Evolutionary conservation across 2,797 vertebrate genomes (phyloP), one percentile per base, ranked within the genome.

Genomic region (Oophaga sylvatica): DNA sequence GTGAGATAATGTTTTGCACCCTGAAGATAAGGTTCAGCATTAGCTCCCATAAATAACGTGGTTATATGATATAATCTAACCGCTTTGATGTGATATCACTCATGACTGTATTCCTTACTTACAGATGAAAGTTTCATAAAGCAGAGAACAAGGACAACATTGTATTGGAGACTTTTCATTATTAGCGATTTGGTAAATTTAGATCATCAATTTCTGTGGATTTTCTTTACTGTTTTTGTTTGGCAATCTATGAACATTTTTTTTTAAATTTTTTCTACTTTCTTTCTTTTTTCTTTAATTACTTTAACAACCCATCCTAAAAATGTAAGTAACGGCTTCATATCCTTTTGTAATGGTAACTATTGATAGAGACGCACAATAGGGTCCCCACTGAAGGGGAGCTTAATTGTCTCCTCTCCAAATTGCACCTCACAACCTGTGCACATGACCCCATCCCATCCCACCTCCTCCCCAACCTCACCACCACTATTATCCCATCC

Each of bases 321-420:
- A 22, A 63, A 81, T 26, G 45, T 53, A 16, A 22, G 78, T 35
- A 63, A 80, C 2, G 9, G 22, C 59, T 41, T 45, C 31, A 63
- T n/a, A 62, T 53, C 26, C 12, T 65, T 17, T 45, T 45, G 29
- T 62, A 53, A 63, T 5, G 4, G 83, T 84, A 84, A 48, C 71
- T 20, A 11, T 65, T 81, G 83, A 84, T 77, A 29, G 59, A 84
- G 48, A 26, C 26, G 16, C 31, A 76, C 90, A 26, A 26, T 26
- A 26, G 26, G 26, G 26, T 26, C 26, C 26, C 26, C 26, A 26
- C 26, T 26, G 26, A 26, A 26, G 26, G 26, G 26, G 26, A 26
- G 26, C 26, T 26, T 26, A 26, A 26, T 26, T 26, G 26, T 26
- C 26, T 26, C 26, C 26, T 26, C 26, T 26, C 26, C 26, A 26